Conservation (phyloP, 2,113 vertebrate species). For the Toxotes chatareus region DNA sequence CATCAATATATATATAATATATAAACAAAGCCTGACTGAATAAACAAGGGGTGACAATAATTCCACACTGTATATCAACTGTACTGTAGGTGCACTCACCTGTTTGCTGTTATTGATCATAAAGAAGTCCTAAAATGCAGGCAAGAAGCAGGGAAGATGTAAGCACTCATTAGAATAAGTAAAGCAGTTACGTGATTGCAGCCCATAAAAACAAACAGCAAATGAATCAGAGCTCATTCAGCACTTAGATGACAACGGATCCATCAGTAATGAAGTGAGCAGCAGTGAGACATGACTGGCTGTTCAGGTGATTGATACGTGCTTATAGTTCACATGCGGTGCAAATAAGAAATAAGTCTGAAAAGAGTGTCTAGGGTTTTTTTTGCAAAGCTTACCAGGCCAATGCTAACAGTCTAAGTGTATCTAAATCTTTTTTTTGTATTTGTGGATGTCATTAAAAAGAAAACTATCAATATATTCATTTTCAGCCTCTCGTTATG, state of each 20-base stretch:
- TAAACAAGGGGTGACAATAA: background rate
- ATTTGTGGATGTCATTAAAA: background rate
- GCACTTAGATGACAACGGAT: slow-evolving; percentile 53
- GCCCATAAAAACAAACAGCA: slow-evolving; percentile 79
- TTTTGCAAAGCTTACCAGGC: slow-evolving; percentile 15
- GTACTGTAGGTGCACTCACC: slow-evolving; percentile 87
- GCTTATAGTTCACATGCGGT: slow-evolving; percentile 64
- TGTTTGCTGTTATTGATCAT: slow-evolving; percentile 97
- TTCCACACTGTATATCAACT: slow-evolving; percentile 6
- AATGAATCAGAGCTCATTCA: slow-evolving; percentile 64
- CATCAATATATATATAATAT: background rate
- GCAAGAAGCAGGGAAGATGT: slow-evolving; percentile 96
- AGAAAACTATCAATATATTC: background rate
- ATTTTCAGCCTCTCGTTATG: background rate
- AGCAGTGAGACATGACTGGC: slow-evolving; percentile 43
- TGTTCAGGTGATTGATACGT: slow-evolving; percentile 26
- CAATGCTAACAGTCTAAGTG: background rate
- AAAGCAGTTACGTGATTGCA: slow-evolving; percentile 90
- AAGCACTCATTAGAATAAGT: slow-evolving; percentile 88
- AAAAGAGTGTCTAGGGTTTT: background rate
- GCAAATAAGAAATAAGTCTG: slow-evolving; percentile 17
- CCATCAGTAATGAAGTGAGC: slow-evolving; percentile 66
- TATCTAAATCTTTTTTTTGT: background rate
- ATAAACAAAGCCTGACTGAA: slow-evolving; percentile 9
- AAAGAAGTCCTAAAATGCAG: slow-evolving; percentile 98